Evolutionary conservation across 2,888 invertebrate species (phyloP).

Genomic region (Callinectes sapidus): DNA sequence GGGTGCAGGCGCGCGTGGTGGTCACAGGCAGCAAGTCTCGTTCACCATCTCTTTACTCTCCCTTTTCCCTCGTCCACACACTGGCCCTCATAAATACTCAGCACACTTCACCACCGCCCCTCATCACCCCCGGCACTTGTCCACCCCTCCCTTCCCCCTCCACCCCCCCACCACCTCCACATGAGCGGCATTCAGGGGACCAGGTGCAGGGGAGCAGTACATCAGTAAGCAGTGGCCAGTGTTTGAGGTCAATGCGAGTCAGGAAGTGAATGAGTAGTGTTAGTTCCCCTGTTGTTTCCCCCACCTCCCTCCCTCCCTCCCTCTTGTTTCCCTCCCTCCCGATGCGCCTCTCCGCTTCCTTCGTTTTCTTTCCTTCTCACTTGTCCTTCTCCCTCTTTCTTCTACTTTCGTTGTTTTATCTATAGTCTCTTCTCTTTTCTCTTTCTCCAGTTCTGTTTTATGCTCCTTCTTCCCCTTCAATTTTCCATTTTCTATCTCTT

Average conservation of each 20-base stretch:
- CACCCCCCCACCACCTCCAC: not conserved
- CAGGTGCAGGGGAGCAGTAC: constrained; percentile 4
- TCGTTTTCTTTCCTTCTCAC: not conserved
- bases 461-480: not conserved
- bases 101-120: not conserved
- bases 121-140: not conserved
- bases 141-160: not conserved
- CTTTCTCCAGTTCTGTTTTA: not conserved
- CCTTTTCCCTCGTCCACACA: not conserved
- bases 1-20: not conserved
- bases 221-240: constrained; percentile 14
- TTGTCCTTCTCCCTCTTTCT: not conserved
- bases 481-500: not conserved
- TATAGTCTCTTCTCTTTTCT: not conserved
- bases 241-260: constrained; percentile 10
- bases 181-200: not conserved
- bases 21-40: not conserved
- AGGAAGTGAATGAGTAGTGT: constrained; percentile 14
- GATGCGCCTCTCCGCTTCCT: not conserved
- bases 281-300: not conserved
- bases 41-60: not conserved
- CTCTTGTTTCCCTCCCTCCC: not conserved
- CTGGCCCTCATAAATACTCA: constrained; percentile 3
- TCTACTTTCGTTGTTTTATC: not conserved
- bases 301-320: not conserved